Evolutionary conservation across 2,888 invertebrate genomes (phyloP), one percentile per base, ranked within the genome.

Genomic region (Itoplectis maculator): DNA sequence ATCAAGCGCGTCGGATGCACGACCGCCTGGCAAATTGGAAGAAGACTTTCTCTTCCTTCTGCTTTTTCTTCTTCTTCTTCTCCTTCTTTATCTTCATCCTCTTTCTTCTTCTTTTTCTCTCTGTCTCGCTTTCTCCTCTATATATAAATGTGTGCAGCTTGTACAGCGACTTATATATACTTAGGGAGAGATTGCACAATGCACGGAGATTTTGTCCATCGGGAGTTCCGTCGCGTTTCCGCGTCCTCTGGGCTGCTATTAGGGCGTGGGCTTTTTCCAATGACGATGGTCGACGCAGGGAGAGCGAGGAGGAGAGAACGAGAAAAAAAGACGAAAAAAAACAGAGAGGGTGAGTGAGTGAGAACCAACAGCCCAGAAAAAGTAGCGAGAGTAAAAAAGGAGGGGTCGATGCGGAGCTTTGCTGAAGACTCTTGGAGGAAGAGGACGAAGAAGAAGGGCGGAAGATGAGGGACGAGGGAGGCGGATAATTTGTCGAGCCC

Each of bases 401-500:
- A 72, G 51, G 23, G 73, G 73, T 40, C 23, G 78, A 70, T 65
- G 65, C 66, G 15, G 42, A 63, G n/a, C 23, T 65, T n/a, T 65
- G 11, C 65, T 37, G n/a, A 35, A 51, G 37, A 68, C 29, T 49
- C 37, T 49, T 40, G 20, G 37, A 47, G 1, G 59, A 72, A 49
- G 65, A 74, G 15, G 65, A 74, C 15, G 79, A 82, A 69, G 72
- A 61, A 68, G 61, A 23, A 69, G 47, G 68, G 49, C 49, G 18
- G 47, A 56, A 51, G 69, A n/a, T 65, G 79, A 80, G 84, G 82
- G 85, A 66, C 79, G 81, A 85, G 86, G 83, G 84, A 84, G 82
- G 77, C 82, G 86, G 91, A 91, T 91, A 90, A 91, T 91, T 91
- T 91, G 90, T 89, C 88, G 87, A 86, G 87, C 88, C 87, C 85